phyloP scores from a whole-genome alignment of 2,888 invertebrate genomes.

The Synanthedon formicaeformis region DNA sequence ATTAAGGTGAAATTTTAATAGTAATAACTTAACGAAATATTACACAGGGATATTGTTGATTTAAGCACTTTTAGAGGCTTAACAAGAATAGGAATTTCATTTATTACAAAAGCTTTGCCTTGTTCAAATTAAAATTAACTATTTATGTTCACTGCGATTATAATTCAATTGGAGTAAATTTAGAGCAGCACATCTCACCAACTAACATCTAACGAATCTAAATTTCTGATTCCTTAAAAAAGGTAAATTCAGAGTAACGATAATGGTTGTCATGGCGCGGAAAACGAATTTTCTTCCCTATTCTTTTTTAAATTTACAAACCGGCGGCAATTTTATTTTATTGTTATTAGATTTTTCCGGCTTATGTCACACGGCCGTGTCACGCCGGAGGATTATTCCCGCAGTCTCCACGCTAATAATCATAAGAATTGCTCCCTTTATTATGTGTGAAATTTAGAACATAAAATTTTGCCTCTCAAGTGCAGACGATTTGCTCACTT shows the following conservation, averaged over 20 bases:
- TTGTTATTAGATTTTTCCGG: constrained; percentile 71
- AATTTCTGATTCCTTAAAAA: constrained; percentile 39
- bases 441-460: constrained; percentile 68
- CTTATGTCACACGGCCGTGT: constrained; percentile 64
- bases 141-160: neutral
- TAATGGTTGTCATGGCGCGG: constrained; percentile 59
- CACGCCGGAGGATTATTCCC: constrained; percentile 65
- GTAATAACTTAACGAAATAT: constrained; percentile 59
- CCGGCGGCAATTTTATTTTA: constrained; percentile 68
- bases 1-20: constrained; percentile 64
- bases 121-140: neutral
- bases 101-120: neutral
- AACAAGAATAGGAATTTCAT: constrained; percentile 9
- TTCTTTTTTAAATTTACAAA: constrained; percentile 65
- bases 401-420: constrained; percentile 67
- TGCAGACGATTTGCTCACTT: constrained; percentile 12
- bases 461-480: constrained; percentile 33
- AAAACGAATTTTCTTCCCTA: constrained; percentile 65
- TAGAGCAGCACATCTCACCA: constrained; percentile 10
- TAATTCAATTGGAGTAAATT: neutral
- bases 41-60: constrained; percentile 56
- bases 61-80: constrained; percentile 40
- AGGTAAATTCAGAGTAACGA: constrained; percentile 63
- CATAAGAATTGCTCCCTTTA: constrained; percentile 69
- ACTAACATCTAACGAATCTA: constrained; percentile 4